phyloP scores from a whole-genome alignment of 2,888 invertebrate genomes.

The Macrosoma leucophasiata region DNA sequence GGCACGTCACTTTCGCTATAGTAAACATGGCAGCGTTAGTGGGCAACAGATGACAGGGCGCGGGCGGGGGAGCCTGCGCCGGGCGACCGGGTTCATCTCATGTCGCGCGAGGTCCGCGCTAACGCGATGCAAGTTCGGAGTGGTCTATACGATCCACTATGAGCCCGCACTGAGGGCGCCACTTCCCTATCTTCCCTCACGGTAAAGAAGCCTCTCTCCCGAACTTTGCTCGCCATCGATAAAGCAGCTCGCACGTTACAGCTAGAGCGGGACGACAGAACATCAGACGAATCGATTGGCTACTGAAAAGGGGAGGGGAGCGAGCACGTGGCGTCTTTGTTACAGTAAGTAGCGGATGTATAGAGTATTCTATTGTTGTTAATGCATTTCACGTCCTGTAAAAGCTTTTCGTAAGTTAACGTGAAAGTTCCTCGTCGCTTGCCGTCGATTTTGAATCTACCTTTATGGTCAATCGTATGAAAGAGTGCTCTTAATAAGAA shows the following conservation, averaged over 20 bases:
- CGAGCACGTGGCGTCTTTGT: constrained; percentile 64
- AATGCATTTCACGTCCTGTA: constrained; percentile 41
- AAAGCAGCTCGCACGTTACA: constrained; percentile 43
- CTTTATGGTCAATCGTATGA: no score
- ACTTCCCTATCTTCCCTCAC: constrained; percentile 37
- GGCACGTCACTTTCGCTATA: constrained; percentile 64
- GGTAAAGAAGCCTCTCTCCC: constrained; percentile 35
- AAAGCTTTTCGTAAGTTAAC: constrained; percentile 40
- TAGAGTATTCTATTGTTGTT: constrained; percentile 44
- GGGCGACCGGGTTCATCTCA: constrained; percentile 56
- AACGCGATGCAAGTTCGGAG: constrained; percentile 45
- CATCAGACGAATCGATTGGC: constrained; percentile 64
- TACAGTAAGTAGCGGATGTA: constrained; percentile 38
- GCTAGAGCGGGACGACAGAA: constrained; percentile 50
- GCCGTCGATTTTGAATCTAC: no score
- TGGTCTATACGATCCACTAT: constrained; percentile 34
- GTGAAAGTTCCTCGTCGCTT: no score
- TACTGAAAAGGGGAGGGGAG: constrained; percentile 60
- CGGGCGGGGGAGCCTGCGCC: constrained; percentile 68
- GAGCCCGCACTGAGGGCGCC: constrained; percentile 46
- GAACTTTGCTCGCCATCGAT: constrained; percentile 51
- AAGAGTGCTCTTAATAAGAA: no score
- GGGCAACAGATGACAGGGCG: constrained; percentile 72
- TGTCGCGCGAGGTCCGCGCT: constrained; percentile 40
- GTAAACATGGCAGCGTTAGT: constrained; percentile 70